Percentiles rank a stretch among this genome's conserved stretches.
These are phyloP conservation scores for Neelides sp. DNA, from an alignment of 1,140 invertebrate genomes.

Conservation along the genomic window DNA sequence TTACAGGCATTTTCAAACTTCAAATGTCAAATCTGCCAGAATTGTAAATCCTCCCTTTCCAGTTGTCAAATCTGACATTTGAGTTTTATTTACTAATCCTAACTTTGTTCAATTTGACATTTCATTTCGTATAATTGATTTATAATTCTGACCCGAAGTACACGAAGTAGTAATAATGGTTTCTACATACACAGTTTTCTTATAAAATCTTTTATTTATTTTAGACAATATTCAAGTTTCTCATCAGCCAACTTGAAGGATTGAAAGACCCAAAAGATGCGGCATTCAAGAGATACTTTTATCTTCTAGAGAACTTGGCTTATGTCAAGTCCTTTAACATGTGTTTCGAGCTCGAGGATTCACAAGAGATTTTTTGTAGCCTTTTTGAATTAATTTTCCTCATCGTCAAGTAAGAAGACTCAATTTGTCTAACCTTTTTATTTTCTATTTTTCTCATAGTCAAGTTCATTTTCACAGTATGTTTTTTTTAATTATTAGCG, in stretches of 20 bases:
- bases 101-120: no score
- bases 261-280: conserved; percentile 92
- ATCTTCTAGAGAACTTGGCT: conserved; percentile 84
- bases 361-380: conserved; percentile 88
- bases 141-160: no score
- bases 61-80: no score
- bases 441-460: not conserved
- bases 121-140: no score
- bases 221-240: conserved; percentile 85
- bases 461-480: not conserved
- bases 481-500: conserved; percentile 46
- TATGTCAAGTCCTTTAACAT: conserved; percentile 99
- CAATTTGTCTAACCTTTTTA: not conserved
- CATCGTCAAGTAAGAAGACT: conserved; percentile 72
- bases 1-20: no score
- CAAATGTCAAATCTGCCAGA: no score
- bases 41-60: no score
- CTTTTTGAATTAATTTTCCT: conserved; percentile 92
- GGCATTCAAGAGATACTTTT: conserved; percentile 95
- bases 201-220: conserved; percentile 38
- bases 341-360: conserved; percentile 95
- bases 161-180: no score
- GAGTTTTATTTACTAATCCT: no score
- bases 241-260: conserved; percentile 86
- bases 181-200: no score